These are phyloP conservation scores for Lampropteryx suffumata DNA, from an alignment of 2,888 invertebrate genomes.

Conservation along the genomic window DNA sequence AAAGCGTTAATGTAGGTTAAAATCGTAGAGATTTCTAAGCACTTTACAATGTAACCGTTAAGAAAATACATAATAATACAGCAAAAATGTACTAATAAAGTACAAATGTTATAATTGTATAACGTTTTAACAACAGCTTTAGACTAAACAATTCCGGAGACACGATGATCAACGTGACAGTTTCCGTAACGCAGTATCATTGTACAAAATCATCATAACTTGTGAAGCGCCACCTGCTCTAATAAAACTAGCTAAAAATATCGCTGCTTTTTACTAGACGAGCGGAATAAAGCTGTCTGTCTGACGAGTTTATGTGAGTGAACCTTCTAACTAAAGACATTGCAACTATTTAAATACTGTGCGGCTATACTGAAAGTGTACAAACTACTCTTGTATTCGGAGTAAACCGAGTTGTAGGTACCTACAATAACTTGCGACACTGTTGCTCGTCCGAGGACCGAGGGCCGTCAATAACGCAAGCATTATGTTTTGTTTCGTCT, in stretches of 20 bases:
- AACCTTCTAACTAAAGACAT: conserved; percentile 17
- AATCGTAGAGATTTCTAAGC: too few relatives aligned
- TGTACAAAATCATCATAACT: conserved; percentile 30
- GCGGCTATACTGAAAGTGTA: not conserved
- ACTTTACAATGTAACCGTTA: too few relatives aligned
- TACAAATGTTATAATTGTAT: not conserved
- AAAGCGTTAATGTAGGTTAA: too few relatives aligned
- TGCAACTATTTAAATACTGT: not conserved
- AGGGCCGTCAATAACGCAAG: conserved; percentile 10
- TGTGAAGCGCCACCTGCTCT: conserved; percentile 37
- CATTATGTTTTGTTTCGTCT: not conserved
- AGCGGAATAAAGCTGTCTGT: conserved; percentile 44
- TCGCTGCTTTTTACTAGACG: conserved; percentile 38
- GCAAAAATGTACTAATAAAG: too few relatives aligned
- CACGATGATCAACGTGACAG: conserved; percentile 13
- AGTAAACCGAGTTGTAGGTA: not conserved
- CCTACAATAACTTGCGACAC: conserved; percentile 1
- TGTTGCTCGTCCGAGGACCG: conserved; percentile 2
- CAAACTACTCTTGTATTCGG: not conserved
- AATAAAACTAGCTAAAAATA: conserved; percentile 42
- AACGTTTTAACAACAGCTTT: not conserved
- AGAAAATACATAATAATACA: too few relatives aligned
- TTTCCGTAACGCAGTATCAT: conserved; percentile 25
- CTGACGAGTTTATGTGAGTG: conserved; percentile 39
- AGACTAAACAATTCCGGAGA: conserved; percentile 5